Base-by-base conservation (phyloP, 2,113 vertebrate species). In the Propithecus coquereli region DNA sequence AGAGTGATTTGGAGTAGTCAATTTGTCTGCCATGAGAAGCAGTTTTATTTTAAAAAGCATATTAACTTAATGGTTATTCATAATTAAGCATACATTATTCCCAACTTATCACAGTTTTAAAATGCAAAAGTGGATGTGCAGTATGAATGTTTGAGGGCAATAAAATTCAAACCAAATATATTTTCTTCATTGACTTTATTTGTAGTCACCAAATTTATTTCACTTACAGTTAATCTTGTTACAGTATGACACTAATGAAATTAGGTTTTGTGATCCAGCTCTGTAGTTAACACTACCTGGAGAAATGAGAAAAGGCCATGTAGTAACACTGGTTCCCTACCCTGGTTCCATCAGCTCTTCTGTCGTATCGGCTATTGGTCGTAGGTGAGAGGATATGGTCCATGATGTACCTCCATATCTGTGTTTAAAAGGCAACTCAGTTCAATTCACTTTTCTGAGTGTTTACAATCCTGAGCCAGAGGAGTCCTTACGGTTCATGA, bases 51-150 rank as follows among this genome's bases (percentile, higher is more conserved):
- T 89, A 34, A 86, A 94, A 80, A 85, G 25, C 27, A 32, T 87
- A 81, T 94, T 95, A 96, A 95, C 17, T 71, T 95, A 85, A 94
- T 96, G 52, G 47, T 32, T 94, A 47, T 71, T 95, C 50, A 54
- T 88, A 88, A 96, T 94, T 66, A 96, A 87, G 11, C 47, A n/a
- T 73, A 50, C 25, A 57, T 93, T 71, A 82, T 73, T 95, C 82
- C 45, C 32, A 86, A 22, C 32, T 74, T 89, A 47, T 2, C 30
- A 74, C 34, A 87, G 63, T 85, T 95, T 93, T 87, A 91, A 90
- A 97, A 76, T 81, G 40, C 11, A 0, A 76, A 77, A 82, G 47
- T 81, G 68, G 74, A 47, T 30, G 17, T 76, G n/a, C 23, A 63
- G 32, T 66, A 17, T 87, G 91, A 94, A 27, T 82, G 66, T 76